Conservation (phyloP, 2,888 invertebrate species). For the Melitaea athalia region DNA sequence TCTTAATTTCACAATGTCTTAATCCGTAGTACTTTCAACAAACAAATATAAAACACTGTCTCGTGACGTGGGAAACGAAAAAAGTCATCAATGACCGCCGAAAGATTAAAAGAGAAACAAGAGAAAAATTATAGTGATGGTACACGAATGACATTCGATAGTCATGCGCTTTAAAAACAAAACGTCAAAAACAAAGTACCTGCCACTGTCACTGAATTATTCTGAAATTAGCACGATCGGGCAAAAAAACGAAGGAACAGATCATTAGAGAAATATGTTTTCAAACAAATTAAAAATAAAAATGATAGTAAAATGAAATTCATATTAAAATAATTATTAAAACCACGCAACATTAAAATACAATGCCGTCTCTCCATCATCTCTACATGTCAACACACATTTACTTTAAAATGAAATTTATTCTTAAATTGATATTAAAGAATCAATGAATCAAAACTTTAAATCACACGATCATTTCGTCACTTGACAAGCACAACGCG, state of each 20-base stretch:
- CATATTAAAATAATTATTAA: not conserved
- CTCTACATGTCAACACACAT: not conserved
- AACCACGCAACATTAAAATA: not conserved
- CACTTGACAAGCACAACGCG: not conserved
- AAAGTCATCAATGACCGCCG: not conserved
- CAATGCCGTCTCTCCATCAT: not conserved
- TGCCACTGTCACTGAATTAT: no score
- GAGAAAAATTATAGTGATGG: constrained; percentile 5
- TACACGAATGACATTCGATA: not conserved
- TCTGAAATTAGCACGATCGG: no score
- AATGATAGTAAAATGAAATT: not conserved
- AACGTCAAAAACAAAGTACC: no score
- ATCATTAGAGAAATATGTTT: no score
- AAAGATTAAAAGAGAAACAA: not conserved
- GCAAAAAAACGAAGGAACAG: no score
- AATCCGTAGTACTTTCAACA: not conserved
- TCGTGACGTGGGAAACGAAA: not conserved
- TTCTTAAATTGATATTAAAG: not conserved
- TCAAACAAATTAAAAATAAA: no score
- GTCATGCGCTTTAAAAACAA: not conserved
- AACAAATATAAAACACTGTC: not conserved
- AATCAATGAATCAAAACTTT: not conserved
- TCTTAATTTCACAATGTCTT: not conserved
- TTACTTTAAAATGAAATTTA: not conserved
- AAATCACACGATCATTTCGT: not conserved